Conservation (phyloP, 2,888 invertebrate species). For the Papilio elwesi region DNA sequence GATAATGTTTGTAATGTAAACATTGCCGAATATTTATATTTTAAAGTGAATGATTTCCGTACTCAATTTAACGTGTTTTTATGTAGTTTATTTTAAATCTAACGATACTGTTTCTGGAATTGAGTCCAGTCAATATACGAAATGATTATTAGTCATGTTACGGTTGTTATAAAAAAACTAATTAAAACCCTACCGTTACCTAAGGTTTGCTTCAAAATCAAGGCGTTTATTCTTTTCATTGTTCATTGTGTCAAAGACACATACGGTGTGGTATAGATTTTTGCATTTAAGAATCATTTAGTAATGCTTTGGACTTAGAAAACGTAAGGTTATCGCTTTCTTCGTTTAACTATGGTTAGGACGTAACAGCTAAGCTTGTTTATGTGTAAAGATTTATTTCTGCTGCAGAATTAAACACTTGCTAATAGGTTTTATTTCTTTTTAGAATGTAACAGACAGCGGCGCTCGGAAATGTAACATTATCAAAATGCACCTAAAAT, state of each 20-base stretch:
- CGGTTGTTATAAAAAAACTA: too few relatives aligned
- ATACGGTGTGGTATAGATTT: too few relatives aligned
- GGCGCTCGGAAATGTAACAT: slow-evolving; percentile 3
- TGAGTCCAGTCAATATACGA: neutral
- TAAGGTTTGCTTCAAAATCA: too few relatives aligned
- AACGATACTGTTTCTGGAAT: slow-evolving; percentile 17
- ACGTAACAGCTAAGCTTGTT: neutral
- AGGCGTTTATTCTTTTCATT: too few relatives aligned
- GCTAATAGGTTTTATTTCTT: neutral
- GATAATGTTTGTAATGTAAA: slow-evolving; percentile 36
- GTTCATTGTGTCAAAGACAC: too few relatives aligned
- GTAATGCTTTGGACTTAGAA: too few relatives aligned
- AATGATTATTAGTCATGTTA: too few relatives aligned
- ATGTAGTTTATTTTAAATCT: slow-evolving; percentile 20
- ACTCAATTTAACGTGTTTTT: slow-evolving; percentile 40
- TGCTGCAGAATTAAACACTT: neutral
- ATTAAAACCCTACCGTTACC: too few relatives aligned
- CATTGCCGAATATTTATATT: slow-evolving; percentile 55
- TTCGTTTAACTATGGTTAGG: too few relatives aligned
- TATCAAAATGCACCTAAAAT: slow-evolving; percentile 28
- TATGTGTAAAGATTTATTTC: neutral
- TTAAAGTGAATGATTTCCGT: slow-evolving; percentile 67
- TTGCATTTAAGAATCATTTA: too few relatives aligned
- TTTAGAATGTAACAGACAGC: neutral
- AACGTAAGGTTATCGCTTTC: too few relatives aligned